A percentile compares a stretch with the other conserved stretches of the same genome.
Conservation (phyloP, 2,888 invertebrate species). For the Dicyrtoma fusca region DNA sequence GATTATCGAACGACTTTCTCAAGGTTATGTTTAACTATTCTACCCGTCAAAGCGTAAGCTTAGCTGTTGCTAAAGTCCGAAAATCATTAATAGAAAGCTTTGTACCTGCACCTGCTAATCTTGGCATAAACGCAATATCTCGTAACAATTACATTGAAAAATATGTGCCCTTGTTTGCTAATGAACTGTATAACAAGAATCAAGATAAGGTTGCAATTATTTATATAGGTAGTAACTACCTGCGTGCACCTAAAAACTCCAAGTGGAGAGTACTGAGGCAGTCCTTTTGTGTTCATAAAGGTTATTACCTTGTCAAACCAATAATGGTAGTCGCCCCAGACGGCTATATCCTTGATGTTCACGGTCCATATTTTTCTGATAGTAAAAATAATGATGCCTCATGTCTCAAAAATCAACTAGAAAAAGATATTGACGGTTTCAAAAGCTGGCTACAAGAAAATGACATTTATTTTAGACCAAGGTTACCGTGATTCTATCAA, state of each 20-base stretch:
- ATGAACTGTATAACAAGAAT: neutral
- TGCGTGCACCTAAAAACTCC: conserved; percentile 5
- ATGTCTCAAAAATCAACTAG: neutral
- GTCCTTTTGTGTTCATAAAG: conserved; percentile 11
- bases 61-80: neutral
- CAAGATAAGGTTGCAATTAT: conserved; percentile 1
- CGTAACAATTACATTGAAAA: neutral
- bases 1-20: conserved; percentile 7
- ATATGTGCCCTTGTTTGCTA: conserved; percentile 6
- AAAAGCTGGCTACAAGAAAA: conserved; percentile 5
- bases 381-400: conserved; percentile 15
- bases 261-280: neutral
- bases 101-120: neutral
- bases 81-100: neutral
- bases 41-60: neutral
- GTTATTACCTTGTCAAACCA: neutral
- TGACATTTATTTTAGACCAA: conserved; percentile 21
- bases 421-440: neutral
- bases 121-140: neutral
- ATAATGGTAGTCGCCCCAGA: neutral
- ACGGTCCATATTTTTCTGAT: conserved; percentile 18
- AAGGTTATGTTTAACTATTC: neutral
- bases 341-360: conserved; percentile 5
- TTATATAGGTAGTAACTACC: neutral
- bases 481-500: conserved; percentile 16